phyloP scores from a whole-genome alignment of 2,797 vertebrate genomes.

The Tragopan temminckii region DNA sequence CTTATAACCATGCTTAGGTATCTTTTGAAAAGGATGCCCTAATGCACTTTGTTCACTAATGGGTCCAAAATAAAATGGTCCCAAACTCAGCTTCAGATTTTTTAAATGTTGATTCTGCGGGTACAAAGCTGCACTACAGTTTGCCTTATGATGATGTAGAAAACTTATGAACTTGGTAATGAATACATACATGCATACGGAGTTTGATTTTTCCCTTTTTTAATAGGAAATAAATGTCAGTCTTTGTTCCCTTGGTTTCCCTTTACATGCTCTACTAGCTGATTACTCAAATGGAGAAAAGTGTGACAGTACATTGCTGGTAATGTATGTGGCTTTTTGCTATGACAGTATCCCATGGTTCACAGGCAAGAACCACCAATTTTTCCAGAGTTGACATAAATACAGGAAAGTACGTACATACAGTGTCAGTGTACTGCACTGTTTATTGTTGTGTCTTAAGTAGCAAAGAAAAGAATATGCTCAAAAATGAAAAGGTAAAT shows the following conservation, averaged over 20 bases:
- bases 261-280: slow-evolving; percentile 43
- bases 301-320: slow-evolving; percentile 26
- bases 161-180: slow-evolving; percentile 45
- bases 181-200: slow-evolving; percentile 24
- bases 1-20: slow-evolving; percentile 73
- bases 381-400: slow-evolving; percentile 48
- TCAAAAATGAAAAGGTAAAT: slow-evolving; percentile 8
- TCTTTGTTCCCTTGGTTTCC: slow-evolving; percentile 17
- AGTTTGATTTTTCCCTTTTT: neutral
- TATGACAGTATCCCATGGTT: slow-evolving; percentile 35
- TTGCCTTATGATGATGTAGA: slow-evolving; percentile 76
- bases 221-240: slow-evolving; percentile 48
- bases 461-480: slow-evolving; percentile 8
- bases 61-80: slow-evolving; percentile 67
- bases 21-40: slow-evolving; percentile 75
- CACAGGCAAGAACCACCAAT: slow-evolving; percentile 15
- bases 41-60: slow-evolving; percentile 80
- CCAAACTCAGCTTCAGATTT: slow-evolving; percentile 69
- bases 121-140: slow-evolving; percentile 70
- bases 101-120: slow-evolving; percentile 64
- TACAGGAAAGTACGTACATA: slow-evolving; percentile 56
- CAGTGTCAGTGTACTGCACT: slow-evolving; percentile 20
- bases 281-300: slow-evolving; percentile 63
- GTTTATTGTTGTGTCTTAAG: slow-evolving; percentile 62
- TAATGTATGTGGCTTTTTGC: slow-evolving; percentile 48